These are phyloP conservation scores for Mustelus asterias DNA, from an alignment of 2,113 vertebrate species.

Conservation along the genomic window DNA sequence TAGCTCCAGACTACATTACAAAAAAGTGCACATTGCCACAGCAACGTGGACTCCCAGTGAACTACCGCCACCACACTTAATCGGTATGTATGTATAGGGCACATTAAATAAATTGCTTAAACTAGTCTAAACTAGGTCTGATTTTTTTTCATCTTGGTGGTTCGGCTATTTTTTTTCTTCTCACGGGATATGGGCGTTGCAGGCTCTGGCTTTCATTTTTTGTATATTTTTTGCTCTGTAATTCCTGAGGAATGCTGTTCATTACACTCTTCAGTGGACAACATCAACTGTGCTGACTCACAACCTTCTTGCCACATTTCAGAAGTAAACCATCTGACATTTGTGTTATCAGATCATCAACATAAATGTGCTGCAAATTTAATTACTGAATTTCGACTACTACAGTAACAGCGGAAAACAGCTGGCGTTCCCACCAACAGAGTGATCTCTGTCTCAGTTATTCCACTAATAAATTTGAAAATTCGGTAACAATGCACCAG, in stretches of 20 bases:
- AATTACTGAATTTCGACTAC: background rate
- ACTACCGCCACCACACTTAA: background rate
- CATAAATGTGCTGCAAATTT: background rate
- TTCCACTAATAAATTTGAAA: background rate
- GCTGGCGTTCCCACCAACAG: background rate
- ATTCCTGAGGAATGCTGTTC: too few relatives aligned
- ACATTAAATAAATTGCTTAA: background rate
- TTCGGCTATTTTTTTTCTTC: background rate
- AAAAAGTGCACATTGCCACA: background rate
- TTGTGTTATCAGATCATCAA: background rate
- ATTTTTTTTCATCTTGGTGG: too few relatives aligned
- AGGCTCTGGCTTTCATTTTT: background rate
- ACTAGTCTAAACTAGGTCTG: background rate
- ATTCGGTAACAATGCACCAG: background rate
- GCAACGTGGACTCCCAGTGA: background rate
- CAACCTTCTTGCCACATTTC: background rate
- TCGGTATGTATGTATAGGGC: background rate
- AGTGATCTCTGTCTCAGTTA: background rate
- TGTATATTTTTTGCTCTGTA: background rate
- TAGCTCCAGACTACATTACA: background rate
- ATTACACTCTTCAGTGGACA: background rate
- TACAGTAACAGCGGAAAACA: background rate
- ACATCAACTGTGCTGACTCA: background rate
- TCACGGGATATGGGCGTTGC: too few relatives aligned
- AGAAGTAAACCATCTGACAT: conserved; percentile 1